Evolutionary conservation across 1,140 invertebrate genomes (phyloP).

Genomic region (Cotesia vestalis): DNA sequence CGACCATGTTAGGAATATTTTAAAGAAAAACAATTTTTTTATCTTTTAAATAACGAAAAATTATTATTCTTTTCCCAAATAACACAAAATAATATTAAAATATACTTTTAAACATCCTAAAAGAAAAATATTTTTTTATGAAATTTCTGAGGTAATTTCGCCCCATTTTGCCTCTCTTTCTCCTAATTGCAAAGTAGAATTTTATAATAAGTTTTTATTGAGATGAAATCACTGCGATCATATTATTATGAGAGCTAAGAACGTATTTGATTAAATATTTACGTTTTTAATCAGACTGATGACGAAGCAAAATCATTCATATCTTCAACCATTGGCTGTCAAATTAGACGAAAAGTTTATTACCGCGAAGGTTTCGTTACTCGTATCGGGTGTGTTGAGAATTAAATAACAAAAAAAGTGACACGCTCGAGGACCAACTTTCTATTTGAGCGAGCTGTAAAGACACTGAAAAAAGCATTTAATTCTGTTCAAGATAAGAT

Average conservation of each 20-base stretch:
- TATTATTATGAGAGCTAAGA: too few species aligned
- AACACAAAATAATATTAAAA: too few species aligned
- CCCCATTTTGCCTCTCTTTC: not conserved
- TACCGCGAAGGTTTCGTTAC: not conserved
- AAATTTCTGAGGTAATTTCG: not conserved
- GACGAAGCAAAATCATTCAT: not conserved
- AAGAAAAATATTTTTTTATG: not conserved
- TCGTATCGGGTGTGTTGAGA: not conserved
- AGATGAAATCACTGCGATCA: too few species aligned
- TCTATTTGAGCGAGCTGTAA: constrained; percentile 1
- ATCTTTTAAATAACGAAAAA: too few species aligned
- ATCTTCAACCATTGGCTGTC: not conserved
- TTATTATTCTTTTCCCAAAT: too few species aligned
- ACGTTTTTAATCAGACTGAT: too few species aligned
- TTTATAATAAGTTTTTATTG: too few species aligned
- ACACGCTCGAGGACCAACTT: constrained; percentile 5
- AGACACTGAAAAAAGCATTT: not conserved
- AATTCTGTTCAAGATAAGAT: not conserved
- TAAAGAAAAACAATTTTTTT: too few species aligned
- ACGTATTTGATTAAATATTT: too few species aligned
- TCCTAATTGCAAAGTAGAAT: too few species aligned
- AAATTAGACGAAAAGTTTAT: constrained; percentile 1
- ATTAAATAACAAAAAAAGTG: not conserved
- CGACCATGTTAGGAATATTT: too few species aligned
- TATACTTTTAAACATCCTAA: not conserved